Conservation (phyloP, 2,888 invertebrate species). For the Meiosimyza decipiens region DNA sequence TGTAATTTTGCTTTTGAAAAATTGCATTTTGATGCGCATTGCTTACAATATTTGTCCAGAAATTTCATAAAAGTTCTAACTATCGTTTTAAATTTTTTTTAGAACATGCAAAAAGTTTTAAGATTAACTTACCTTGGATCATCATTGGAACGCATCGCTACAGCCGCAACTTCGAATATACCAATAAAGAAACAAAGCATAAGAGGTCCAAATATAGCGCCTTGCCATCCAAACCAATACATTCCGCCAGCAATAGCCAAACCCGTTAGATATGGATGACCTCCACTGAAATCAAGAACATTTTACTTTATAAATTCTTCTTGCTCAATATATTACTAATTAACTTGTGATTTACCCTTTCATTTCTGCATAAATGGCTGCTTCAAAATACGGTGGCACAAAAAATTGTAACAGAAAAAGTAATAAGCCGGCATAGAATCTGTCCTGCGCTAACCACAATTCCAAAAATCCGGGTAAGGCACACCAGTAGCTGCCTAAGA, state of each 20-base stretch:
- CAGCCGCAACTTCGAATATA: slow-evolving; percentile 84
- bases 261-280: slow-evolving; percentile 97
- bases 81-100: not conserved
- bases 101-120: not conserved
- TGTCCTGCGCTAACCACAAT: slow-evolving; percentile 91
- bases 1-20: too few relatives aligned
- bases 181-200: slow-evolving; percentile 95
- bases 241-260: slow-evolving; percentile 98
- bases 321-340: not conserved
- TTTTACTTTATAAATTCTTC: slow-evolving; percentile 25
- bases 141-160: slow-evolving; percentile 70
- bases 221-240: slow-evolving; percentile 96
- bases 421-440: slow-evolving; percentile 82
- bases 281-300: slow-evolving; percentile 73
- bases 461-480: slow-evolving; percentile 94
- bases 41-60: too few relatives aligned
- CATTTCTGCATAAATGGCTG: slow-evolving; percentile 96
- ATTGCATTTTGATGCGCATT: too few relatives aligned
- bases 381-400: slow-evolving; percentile 92
- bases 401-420: slow-evolving; percentile 84
- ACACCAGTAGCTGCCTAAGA: slow-evolving; percentile 96
- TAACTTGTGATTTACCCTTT: slow-evolving; percentile 77
- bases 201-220: slow-evolving; percentile 96
- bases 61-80: too few relatives aligned
- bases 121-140: slow-evolving; percentile 57